phyloP scores from a whole-genome alignment of 2,797 vertebrate genomes.

The Hippoglossus hippoglossus region DNA sequence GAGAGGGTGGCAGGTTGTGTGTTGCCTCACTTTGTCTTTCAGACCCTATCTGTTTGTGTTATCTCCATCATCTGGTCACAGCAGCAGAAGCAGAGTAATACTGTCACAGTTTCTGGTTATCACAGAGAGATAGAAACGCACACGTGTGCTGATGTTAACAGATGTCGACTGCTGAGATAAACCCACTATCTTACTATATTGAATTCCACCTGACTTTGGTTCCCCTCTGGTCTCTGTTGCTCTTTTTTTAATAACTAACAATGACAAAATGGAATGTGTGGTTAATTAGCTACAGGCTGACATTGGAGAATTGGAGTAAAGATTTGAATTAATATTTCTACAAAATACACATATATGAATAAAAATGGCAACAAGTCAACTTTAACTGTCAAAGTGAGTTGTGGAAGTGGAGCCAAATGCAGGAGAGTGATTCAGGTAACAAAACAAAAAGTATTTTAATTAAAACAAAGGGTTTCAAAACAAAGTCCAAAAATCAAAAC shows the following conservation, averaged over 20 bases:
- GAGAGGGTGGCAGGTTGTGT: background rate
- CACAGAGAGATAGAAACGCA: constrained; percentile 18
- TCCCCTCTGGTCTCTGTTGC: background rate
- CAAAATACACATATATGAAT: too few species aligned
- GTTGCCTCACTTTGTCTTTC: constrained; percentile 17
- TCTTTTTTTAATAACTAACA: constrained; percentile 1
- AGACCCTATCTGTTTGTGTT: background rate
- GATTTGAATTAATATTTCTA: too few species aligned
- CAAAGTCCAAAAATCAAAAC: too few species aligned
- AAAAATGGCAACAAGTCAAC: too few species aligned
- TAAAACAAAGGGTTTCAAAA: too few species aligned
- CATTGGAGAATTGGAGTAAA: too few species aligned
- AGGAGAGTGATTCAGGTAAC: too few species aligned
- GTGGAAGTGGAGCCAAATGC: too few species aligned
- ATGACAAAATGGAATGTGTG: background rate
- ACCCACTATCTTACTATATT: background rate
- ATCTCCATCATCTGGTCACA: constrained; percentile 24
- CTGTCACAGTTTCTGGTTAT: constrained; percentile 13
- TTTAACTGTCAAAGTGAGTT: too few species aligned
- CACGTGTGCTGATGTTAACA: constrained; percentile 11
- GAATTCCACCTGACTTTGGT: background rate
- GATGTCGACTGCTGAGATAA: constrained; percentile 20
- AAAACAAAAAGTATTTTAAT: too few species aligned
- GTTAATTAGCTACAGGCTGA: too few species aligned
- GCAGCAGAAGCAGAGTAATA: constrained; percentile 10